A percentile compares a stretch with the other conserved stretches of the same genome.
phyloP scores from a whole-genome alignment of 1,140 invertebrate genomes.

The Spodoptera frugiperda region DNA sequence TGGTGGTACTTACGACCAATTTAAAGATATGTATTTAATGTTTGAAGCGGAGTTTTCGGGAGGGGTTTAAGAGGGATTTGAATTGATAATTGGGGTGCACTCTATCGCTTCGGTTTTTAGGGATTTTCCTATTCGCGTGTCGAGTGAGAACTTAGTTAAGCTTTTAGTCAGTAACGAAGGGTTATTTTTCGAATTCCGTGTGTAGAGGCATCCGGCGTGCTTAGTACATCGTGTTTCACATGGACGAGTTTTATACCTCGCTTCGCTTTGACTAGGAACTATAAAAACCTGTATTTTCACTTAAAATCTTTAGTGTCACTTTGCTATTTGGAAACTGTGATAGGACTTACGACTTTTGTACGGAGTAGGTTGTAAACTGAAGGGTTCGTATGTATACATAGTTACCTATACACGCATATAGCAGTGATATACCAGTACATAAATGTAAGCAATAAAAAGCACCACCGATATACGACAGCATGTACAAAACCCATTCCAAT shows the following conservation, averaged over 20 bases:
- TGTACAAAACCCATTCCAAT: not conserved
- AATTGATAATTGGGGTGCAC: conserved; percentile 81
- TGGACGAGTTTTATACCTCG: not conserved
- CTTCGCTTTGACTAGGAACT: not conserved
- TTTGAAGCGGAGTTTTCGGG: conserved; percentile 72
- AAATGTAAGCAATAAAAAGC: not conserved
- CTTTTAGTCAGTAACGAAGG: conserved; percentile 28
- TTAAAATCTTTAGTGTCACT: no score
- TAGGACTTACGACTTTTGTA: no score
- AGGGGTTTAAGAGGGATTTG: conserved; percentile 71
- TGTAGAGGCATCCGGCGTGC: conserved; percentile 6
- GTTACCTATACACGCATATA: no score
- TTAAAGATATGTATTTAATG: conserved; percentile 85
- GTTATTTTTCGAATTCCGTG: conserved; percentile 38
- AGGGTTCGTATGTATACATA: no score
- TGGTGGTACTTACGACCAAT: conserved; percentile 81
- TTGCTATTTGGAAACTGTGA: no score
- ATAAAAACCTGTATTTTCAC: no score
- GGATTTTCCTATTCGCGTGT: conserved; percentile 45
- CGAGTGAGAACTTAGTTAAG: conserved; percentile 38
- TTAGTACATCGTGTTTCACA: conserved; percentile 17
- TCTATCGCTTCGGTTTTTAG: conserved; percentile 60
- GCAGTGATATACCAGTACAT: not conserved
- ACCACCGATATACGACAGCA: not conserved
- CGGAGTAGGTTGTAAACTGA: no score